Base-by-base conservation (phyloP, 1,140 invertebrate genomes). In the Drosophila burlai region DNA sequence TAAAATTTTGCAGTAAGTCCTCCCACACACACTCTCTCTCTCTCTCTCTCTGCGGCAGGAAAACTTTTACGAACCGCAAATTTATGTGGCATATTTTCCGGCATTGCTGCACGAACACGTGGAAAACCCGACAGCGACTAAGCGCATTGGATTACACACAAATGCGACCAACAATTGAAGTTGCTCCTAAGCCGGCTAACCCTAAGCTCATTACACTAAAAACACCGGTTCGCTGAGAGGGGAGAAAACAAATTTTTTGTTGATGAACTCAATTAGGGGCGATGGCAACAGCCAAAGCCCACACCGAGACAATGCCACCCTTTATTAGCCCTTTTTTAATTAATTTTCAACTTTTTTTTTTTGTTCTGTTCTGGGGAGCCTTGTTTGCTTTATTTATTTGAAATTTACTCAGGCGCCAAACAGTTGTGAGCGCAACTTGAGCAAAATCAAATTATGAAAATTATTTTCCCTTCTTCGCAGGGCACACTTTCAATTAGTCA, bases 371-470 rank as follows among this genome's bases (percentile, higher is more conserved):
- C 6, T 21, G 45, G 10, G 18, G 18, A 10, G 11, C 2, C n/a
- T 29, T 63, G 52, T 29, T 63, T 60, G 46, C 42, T 73, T 60
- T 75, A 75, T 74, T 74, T 63, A 74, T 75, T 63, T 63, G 24
- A 75, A 63, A 75, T 75, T 72, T 73, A 64, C 59, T 46, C 58
- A 72, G 64, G 65, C 72, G 65, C 61, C 76, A 79, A 80, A 79
- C 46, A 63, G 76, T 66, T 80, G 61, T 42, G 55, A 31, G 9
- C 21, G 10, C 26, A 24, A 52, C 40, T 73, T 60, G 66, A 18
- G 29, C 50, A 21, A 79, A 86, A 85, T 86, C 83, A 89, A 89
- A 87, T 89, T 89, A 87, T 89, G 81, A 67, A 89, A 89, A 84
- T 84, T 75, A 78, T 81, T 83, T 83, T 71, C 61, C 55, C 38